Evolutionary conservation across 2,797 vertebrate genomes (phyloP).

Genomic region (Gymnothorax javanicus): DNA sequence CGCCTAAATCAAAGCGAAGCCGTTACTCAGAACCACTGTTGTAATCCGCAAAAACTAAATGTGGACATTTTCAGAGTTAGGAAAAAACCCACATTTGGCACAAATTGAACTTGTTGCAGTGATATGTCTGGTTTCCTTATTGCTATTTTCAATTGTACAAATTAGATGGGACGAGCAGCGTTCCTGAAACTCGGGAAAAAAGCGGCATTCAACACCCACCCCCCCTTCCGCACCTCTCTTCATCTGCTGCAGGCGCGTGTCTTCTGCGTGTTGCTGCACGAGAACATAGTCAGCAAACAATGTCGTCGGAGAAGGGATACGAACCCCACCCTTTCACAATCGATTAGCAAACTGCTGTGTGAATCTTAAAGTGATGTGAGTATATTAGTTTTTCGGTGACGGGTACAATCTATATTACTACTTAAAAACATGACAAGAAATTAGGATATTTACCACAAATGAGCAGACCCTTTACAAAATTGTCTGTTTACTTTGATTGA

Average conservation of each 20-base stretch:
- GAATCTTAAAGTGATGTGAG: not conserved
- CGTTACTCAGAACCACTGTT: not conserved
- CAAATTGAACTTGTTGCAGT: not conserved
- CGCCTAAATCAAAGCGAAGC: not conserved
- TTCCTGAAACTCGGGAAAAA: not conserved
- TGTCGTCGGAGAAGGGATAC: not conserved
- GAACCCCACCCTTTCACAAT: conserved; percentile 33
- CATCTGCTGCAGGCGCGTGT: not conserved
- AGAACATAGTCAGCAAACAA: not conserved
- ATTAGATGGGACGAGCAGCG: not conserved
- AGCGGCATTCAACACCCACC: not conserved
- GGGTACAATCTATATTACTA: not conserved
- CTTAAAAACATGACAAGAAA: not conserved
- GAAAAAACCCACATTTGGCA: not conserved
- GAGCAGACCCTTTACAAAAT: not conserved
- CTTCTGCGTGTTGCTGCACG: not conserved
- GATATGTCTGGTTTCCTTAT: not conserved
- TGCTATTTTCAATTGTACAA: not conserved
- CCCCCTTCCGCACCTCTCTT: not conserved
- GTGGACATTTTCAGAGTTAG: not conserved
- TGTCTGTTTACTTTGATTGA: not conserved
- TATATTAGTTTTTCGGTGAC: not conserved
- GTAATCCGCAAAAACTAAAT: not conserved
- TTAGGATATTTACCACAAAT: not conserved
- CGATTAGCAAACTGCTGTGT: conserved; percentile 19